Evolutionary conservation across 2,888 invertebrate genomes (phyloP), one percentile per base, ranked within the genome.

Genomic region (Helleia helle): DNA sequence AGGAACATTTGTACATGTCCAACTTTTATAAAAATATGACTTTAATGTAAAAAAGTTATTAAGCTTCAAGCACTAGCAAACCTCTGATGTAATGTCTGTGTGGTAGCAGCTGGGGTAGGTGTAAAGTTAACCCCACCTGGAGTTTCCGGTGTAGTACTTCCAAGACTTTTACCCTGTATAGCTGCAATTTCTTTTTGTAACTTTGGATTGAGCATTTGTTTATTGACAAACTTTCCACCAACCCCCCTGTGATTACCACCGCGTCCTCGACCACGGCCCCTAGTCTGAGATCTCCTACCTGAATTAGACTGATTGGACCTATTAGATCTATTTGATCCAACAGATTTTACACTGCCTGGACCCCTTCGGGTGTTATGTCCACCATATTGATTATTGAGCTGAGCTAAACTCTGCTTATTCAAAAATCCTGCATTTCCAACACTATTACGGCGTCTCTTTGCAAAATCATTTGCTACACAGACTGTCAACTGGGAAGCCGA

Each of bases 111-210:
- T 15, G 85, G 83, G 12, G 76, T 80, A 1, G 77, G 74, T 7
- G 69, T 62, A 44, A 75, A 77, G 48, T 72, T 75, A 4, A 77
- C 58, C 30, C 53, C 56, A 38, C 52, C 36, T 17, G 58, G 56
- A 29, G 47, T 41, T 41, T 54, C 50, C 30, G 44, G 24, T 22
- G 47, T 43, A 29, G 40, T 52, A 34, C 26, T 54, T 4, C 65
- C 66, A 52, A 58, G 66, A 11, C 56, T 54, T 56, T 77, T 80
- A 24, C 79, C 77, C 52, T 86, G 86, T 37, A 86, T 66, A 40
- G 63, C 71, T 40, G 86, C 85, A 46, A 86, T 86, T 59, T 85
- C 79, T 49, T 75, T 64, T 47, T 86, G 86, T 5, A 85, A 56
- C 49, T 71, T 72, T 1, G 72, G 62, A 61, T 86, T 76, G 7